These are phyloP conservation scores for Enteromius treurensis DNA, from an alignment of 2,797 vertebrate genomes.

Conservation along the genomic window DNA sequence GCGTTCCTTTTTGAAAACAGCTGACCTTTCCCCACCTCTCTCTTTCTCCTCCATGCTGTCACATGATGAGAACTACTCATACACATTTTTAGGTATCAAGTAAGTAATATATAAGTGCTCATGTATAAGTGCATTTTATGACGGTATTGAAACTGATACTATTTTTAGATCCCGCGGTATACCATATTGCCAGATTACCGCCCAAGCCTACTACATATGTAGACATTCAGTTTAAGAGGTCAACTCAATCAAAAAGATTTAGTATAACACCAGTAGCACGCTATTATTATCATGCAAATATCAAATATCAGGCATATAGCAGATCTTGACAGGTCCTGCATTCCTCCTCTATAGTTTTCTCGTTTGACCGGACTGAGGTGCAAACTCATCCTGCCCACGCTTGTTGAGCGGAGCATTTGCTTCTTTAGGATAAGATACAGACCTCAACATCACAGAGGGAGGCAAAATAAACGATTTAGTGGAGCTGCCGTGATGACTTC, in stretches of 20 bases:
- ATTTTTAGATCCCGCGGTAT: too few species aligned
- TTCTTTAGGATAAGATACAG: slow-evolving; percentile 17
- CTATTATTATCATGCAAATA: background rate
- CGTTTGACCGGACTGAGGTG: background rate
- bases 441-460: background rate
- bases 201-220: background rate
- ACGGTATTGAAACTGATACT: too few species aligned
- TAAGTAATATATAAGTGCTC: too few species aligned
- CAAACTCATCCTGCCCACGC: background rate
- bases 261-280: background rate
- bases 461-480: background rate
- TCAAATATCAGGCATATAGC: background rate
- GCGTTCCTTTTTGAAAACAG: too few species aligned
- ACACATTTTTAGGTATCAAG: too few species aligned
- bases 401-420: background rate
- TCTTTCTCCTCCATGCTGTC: too few species aligned
- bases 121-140: too few species aligned
- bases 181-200: too few species aligned
- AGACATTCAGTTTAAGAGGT: background rate
- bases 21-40: too few species aligned
- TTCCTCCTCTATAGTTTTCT: background rate
- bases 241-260: background rate
- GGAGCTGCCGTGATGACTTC: background rate
- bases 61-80: too few species aligned
- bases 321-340: background rate